These are phyloP conservation scores for Trematocara unimaculatum DNA, from an alignment of 2,113 vertebrate genomes.

Conservation along the genomic window DNA sequence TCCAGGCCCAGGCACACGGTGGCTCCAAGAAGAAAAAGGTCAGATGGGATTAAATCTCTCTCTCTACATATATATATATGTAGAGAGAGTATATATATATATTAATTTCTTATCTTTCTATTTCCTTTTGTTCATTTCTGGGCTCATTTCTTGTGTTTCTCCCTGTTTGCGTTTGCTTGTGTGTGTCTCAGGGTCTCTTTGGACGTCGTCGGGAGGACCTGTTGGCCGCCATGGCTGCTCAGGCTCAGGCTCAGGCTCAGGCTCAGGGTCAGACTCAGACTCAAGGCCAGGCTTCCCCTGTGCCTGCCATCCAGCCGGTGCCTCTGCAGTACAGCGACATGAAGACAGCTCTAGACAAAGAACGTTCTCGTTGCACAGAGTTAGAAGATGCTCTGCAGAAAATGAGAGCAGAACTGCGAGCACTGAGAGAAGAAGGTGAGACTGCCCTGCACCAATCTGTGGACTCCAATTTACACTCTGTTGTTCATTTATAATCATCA, in stretches of 20 bases:
- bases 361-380: slow-evolving; percentile 89
- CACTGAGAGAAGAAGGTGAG: slow-evolving; percentile 91
- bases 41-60: not conserved
- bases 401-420: slow-evolving; percentile 90
- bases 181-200: slow-evolving; percentile 88
- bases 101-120: not conserved
- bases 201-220: slow-evolving; percentile 95
- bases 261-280: slow-evolving; percentile 60
- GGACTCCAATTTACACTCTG: not conserved
- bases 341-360: slow-evolving; percentile 95
- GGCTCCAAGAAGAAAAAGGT: slow-evolving; percentile 99
- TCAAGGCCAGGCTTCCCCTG: slow-evolving; percentile 74
- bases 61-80: too few species aligned
- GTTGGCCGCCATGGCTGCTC: slow-evolving; percentile 79
- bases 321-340: slow-evolving; percentile 97
- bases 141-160: not conserved
- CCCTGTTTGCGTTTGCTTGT: not conserved
- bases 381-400: slow-evolving; percentile 96
- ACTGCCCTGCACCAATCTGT: not conserved
- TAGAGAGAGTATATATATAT: too few species aligned
- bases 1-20: slow-evolving; percentile 95
- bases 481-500: not conserved
- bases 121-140: not conserved
- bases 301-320: slow-evolving; percentile 72
- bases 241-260: slow-evolving; percentile 84